Evolutionary conservation across 2,888 invertebrate genomes (phyloP), one percentile per base, ranked within the genome.

Genomic region (Corythucha ciliata): DNA sequence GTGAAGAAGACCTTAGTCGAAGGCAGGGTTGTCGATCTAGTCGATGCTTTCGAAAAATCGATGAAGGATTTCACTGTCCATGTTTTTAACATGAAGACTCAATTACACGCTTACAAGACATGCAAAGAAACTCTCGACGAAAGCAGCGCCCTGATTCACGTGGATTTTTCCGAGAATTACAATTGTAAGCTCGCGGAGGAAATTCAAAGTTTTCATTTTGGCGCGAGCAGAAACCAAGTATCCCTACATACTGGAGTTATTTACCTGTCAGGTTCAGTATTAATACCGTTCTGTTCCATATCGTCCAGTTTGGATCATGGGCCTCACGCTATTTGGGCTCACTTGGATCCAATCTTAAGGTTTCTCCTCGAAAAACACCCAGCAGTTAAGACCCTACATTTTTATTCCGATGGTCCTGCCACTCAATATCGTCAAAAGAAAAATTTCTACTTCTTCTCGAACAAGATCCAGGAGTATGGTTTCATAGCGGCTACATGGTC

Each of bases 251-350:
- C 16, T 7, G 16, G 29, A 3, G 33, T 44, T 4, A 14, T 7
- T 2, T 32, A 14, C 16, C 45, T 29, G 18, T 26, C 45, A 7
- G n/a, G n/a, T n/a, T n/a, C n/a, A n/a, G n/a, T n/a, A n/a, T n/a
- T n/a, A n/a, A n/a, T n/a, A n/a, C n/a, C n/a, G n/a, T 45, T 45
- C 14, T 37, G 45, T 10, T 29, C 32, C 7, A 4, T 45, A 29
- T 45, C 45, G 24, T 7, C 16, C 7, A 29, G 27, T 22, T 8
- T 20, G 14, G 33, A 45, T 7, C 45, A 45, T 16, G 33, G 33
- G 7, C 33, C 45, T 39, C 29, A 27, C 27, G 25, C 33, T 27
- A 32, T 45, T 29, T 45, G 33, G 45, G 27, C 45, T 16, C 45
- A 37, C 32, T 14, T 45, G 29, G 5, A 29, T 20, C 45, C 45